These are phyloP conservation scores for Phania funesta DNA, from an alignment of 2,888 invertebrate species.

Conservation along the genomic window DNA sequence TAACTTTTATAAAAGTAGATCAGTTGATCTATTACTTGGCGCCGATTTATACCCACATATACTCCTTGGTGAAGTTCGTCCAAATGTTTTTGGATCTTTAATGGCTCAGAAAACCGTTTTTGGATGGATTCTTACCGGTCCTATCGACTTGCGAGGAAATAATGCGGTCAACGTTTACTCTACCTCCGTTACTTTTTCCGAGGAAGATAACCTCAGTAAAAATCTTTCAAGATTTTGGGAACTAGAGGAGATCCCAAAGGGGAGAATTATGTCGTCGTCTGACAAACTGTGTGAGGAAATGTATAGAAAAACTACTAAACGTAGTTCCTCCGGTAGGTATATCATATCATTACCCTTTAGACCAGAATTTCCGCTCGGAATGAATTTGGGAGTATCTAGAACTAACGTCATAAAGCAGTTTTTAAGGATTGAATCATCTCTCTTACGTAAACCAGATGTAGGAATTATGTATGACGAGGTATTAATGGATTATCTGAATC, in stretches of 20 bases:
- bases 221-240: slow-evolving; percentile 17
- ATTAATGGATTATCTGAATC: not conserved
- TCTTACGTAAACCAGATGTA: not conserved
- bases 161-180: too few relatives aligned
- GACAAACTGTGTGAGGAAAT: not conserved
- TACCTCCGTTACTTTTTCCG: too few relatives aligned
- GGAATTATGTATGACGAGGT: not conserved
- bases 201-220: not conserved
- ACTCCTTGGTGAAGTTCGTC: too few relatives aligned
- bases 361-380: not conserved
- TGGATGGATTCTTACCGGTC: too few relatives aligned
- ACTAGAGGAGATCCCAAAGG: slow-evolving; percentile 1
- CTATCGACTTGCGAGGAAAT: too few relatives aligned
- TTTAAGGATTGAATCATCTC: not conserved
- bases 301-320: not conserved
- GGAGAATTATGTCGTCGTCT: too few relatives aligned
- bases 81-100: too few relatives aligned
- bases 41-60: too few relatives aligned
- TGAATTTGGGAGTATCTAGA: not conserved
- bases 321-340: not conserved
- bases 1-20: too few relatives aligned
- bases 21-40: too few relatives aligned
- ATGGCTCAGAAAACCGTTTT: too few relatives aligned
- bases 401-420: not conserved
- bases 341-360: not conserved